These are phyloP conservation scores for Corapipo altera DNA, from an alignment of 2,113 vertebrate genomes.

Conservation along the genomic window DNA sequence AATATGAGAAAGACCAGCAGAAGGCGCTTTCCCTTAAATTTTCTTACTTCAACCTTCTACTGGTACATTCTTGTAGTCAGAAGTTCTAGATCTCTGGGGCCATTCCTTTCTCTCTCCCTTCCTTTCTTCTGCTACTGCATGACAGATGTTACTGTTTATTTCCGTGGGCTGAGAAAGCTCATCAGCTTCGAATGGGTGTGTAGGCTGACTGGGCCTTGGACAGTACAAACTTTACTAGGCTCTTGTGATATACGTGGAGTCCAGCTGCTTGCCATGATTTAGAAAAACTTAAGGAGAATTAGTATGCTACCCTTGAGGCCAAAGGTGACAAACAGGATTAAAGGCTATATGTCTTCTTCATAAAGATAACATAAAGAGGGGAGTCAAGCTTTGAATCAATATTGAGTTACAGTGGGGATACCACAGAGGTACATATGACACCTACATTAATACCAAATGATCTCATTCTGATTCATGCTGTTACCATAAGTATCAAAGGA, in stretches of 20 bases:
- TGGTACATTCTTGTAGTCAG: not conserved
- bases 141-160: not conserved
- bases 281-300: not conserved
- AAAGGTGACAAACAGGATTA: not conserved
- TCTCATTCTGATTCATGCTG: not conserved
- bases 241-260: rapidly evolving
- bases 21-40: not conserved
- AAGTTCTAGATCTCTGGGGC: not conserved
- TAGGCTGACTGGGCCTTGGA: not conserved
- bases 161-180: not conserved
- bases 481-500: not conserved
- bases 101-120: not conserved
- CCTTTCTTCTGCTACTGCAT: not conserved
- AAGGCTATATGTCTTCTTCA: not conserved
- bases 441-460: not conserved
- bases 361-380: not conserved
- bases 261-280: not conserved
- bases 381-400: not conserved
- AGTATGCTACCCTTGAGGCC: not conserved
- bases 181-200: not conserved
- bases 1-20: not conserved
- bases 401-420: not conserved
- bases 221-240: not conserved
- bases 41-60: not conserved
- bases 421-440: not conserved